Percentiles rank a stretch among this genome's conserved stretches.
These are phyloP conservation scores for Amblyteles armatorius DNA, from an alignment of 2,888 invertebrate species.

Conservation along the genomic window DNA sequence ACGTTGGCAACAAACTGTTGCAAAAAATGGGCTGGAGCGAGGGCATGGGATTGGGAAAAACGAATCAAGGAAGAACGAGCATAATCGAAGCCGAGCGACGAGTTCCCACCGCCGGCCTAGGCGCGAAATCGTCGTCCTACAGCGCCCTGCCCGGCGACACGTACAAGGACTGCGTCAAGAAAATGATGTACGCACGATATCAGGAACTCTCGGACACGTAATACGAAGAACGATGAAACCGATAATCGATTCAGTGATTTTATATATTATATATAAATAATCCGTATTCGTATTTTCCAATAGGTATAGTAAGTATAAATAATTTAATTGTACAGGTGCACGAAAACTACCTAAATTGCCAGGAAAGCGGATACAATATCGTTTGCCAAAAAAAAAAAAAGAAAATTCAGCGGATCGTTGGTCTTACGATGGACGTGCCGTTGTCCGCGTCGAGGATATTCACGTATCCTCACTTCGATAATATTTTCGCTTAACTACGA, in stretches of 20 bases:
- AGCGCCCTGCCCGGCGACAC: slow-evolving; percentile 93
- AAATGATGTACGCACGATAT: slow-evolving; percentile 95
- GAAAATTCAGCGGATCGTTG: neutral
- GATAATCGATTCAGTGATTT: slow-evolving; percentile 20
- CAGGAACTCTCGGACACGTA: slow-evolving; percentile 90
- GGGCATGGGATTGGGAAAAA: slow-evolving; percentile 97
- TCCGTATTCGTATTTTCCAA: slow-evolving; percentile 48
- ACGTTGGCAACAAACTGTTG: slow-evolving; percentile 97
- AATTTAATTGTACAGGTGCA: slow-evolving; percentile 57
- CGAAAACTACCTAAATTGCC: slow-evolving; percentile 56
- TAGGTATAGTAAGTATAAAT: slow-evolving; percentile 24
- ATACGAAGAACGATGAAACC: slow-evolving; percentile 56
- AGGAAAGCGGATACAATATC: slow-evolving; percentile 14
- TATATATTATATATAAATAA: slow-evolving; percentile 20
- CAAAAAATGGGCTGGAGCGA: slow-evolving; percentile 99
- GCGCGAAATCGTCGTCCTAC: slow-evolving; percentile 92
- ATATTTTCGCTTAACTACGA: slow-evolving; percentile 56
- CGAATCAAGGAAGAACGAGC: slow-evolving; percentile 96
- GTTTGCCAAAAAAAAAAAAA: neutral
- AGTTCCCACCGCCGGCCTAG: slow-evolving; percentile 93
- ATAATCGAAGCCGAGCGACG: slow-evolving; percentile 91
- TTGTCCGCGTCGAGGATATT: slow-evolving; percentile 3
- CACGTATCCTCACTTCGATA: slow-evolving; percentile 22
- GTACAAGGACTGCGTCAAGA: slow-evolving; percentile 95
- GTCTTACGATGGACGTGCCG: neutral